Evolutionary conservation across 1,140 invertebrate species (phyloP), one percentile per base, ranked within the genome.

Genomic region (Hycleus phaleratus): DNA sequence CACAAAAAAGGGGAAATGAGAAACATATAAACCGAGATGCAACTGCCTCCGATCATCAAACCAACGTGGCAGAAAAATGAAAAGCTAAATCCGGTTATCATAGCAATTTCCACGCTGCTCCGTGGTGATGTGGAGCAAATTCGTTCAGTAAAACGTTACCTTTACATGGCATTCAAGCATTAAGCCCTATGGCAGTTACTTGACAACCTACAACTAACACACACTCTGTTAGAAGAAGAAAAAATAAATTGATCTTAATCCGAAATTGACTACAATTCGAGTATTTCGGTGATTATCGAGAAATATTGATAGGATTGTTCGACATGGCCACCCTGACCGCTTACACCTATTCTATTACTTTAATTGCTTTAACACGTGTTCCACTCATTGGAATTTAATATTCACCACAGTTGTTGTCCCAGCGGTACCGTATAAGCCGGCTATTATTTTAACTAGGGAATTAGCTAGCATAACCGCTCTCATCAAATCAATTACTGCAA

Each of bases 51-150:
- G 65, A 70, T 72, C 68, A 69, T 70, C 66, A 71, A 71, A 70
- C 69, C 71, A 73, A 64, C 70, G 68, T 73, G 70, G 73, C 73
- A 74, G 73, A 75, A 75, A 75, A 75, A 75, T 74, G 73, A 73
- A 75, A 74, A 72, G 69, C 73, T 68, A 75, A 75, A 75, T 75
- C 73, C 73, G 72, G 72, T 75, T 75, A 75, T 71, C 70, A 68
- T 73, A 68, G 71, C 72, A 72, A 75, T 74, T 74, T 74, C 69
- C 69, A 66, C 68, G 55, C 56, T 59, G 62, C 56, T 62, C 62
- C 60, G 60, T 59, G 64, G 55, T 60, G 60, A 68, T 67, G 38
- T 58, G 51, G 57, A 57, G 53, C 54, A 63, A 60, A 61, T 65
- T 63, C 63, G 63, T 67, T 67, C 60, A 58, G 25, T 51, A 54